Evolutionary conservation across 2,888 invertebrate genomes (phyloP).

Genomic region (Auanema sp.): DNA sequence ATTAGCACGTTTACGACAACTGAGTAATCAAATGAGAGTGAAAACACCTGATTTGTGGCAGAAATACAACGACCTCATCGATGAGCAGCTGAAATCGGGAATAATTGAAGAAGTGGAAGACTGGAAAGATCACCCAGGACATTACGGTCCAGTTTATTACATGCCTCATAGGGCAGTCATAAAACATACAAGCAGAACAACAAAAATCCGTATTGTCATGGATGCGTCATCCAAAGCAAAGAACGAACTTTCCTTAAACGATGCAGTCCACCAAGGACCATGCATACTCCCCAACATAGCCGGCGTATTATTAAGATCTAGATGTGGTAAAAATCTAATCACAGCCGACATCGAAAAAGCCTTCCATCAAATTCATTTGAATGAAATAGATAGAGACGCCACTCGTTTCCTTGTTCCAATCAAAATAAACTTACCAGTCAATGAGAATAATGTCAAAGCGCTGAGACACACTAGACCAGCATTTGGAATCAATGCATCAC

Average conservation of each 20-base stretch:
- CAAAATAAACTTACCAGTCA: neutral
- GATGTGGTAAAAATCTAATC: neutral
- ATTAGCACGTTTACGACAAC: too few species aligned
- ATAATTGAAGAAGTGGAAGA: too few species aligned
- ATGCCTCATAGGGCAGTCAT: neutral
- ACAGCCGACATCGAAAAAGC: neutral
- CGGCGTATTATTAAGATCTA: neutral
- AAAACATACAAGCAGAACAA: neutral
- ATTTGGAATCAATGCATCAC: neutral
- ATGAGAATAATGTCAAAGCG: neutral
- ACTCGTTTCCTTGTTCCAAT: neutral
- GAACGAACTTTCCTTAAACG: neutral
- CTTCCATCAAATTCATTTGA: neutral
- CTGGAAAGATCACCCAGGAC: too few species aligned
- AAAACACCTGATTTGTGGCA: too few species aligned
- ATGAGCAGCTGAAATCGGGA: too few species aligned
- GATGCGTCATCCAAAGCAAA: neutral
- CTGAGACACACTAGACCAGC: neutral
- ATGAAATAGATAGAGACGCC: neutral
- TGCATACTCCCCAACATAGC: neutral
- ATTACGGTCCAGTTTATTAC: neutral
- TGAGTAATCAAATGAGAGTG: too few species aligned
- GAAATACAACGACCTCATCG: too few species aligned
- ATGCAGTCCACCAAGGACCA: conserved; percentile 1
- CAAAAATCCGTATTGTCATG: neutral